Evolutionary conservation across 2,113 vertebrate species (phyloP).

Genomic region (Mus pahari): DNA sequence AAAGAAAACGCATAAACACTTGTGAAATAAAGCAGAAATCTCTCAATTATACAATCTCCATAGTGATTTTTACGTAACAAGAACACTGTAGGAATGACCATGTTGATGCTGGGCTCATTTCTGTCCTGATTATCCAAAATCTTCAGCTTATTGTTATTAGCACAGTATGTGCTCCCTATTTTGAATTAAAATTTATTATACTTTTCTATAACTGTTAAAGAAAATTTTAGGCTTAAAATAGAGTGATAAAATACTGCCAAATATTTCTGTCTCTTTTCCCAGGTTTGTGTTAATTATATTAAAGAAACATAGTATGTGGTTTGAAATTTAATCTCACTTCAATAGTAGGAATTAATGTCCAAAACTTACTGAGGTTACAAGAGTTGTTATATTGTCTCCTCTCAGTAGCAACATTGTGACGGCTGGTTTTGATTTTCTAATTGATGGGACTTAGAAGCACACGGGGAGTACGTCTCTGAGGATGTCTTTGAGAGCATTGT

Average conservation of each 20-base stretch:
- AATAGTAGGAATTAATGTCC: neutral
- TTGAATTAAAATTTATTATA: conserved; percentile 13
- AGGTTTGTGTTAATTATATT: neutral
- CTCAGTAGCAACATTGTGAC: neutral
- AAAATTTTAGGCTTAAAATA: neutral
- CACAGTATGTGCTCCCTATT: neutral
- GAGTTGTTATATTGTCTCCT: neutral
- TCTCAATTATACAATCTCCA: neutral
- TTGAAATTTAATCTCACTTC: neutral
- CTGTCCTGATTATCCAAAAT: neutral
- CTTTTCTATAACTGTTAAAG: neutral
- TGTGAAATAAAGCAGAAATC: neutral
- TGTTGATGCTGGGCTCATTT: neutral
- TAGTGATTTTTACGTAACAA: neutral
- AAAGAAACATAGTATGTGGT: neutral
- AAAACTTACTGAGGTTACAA: neutral
- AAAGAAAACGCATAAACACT: neutral
- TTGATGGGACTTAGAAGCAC: neutral
- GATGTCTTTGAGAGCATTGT: neutral
- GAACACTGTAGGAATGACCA: neutral
- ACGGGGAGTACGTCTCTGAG: neutral
- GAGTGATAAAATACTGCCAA: neutral
- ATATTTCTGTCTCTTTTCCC: neutral
- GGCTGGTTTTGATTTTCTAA: neutral
- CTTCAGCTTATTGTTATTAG: neutral